A percentile compares a stretch with the other conserved stretches of the same genome.
Conservation (phyloP, 2,888 invertebrate species). For the Drosophila kambysellisi region DNA sequence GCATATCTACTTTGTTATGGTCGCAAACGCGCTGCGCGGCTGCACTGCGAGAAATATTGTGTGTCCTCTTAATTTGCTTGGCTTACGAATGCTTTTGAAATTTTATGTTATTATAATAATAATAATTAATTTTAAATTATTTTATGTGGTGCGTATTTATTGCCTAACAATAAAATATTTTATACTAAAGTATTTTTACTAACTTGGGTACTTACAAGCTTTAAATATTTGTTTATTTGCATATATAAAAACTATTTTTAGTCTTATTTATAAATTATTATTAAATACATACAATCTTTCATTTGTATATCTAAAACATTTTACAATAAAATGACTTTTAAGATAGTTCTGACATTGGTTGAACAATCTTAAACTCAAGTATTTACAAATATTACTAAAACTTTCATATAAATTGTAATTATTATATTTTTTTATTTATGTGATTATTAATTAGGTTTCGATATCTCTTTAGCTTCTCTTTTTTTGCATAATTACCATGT, state of each 20-base stretch:
- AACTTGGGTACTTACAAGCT: background rate
- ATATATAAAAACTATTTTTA: background rate
- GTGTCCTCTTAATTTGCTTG: background rate
- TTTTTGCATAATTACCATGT: background rate
- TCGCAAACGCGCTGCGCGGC: constrained; percentile 70
- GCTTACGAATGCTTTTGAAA: background rate
- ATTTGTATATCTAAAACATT: background rate
- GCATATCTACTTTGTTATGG: constrained; percentile 82
- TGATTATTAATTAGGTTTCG: background rate
- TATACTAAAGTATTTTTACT: background rate
- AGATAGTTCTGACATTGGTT: background rate
- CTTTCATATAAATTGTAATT: background rate
- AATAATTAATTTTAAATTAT: background rate
- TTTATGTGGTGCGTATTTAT: background rate
- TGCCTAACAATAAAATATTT: background rate
- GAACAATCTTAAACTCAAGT: background rate
- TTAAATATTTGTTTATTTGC: background rate
- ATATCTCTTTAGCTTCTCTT: background rate
- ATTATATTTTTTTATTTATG: background rate
- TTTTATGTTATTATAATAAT: background rate
- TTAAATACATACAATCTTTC: background rate
- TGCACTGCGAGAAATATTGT: constrained; percentile 63
- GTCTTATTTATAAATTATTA: background rate
- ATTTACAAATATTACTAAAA: background rate
- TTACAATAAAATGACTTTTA: background rate